Conservation (phyloP, 2,888 invertebrate species). For the Meghimatium bilineatum region DNA sequence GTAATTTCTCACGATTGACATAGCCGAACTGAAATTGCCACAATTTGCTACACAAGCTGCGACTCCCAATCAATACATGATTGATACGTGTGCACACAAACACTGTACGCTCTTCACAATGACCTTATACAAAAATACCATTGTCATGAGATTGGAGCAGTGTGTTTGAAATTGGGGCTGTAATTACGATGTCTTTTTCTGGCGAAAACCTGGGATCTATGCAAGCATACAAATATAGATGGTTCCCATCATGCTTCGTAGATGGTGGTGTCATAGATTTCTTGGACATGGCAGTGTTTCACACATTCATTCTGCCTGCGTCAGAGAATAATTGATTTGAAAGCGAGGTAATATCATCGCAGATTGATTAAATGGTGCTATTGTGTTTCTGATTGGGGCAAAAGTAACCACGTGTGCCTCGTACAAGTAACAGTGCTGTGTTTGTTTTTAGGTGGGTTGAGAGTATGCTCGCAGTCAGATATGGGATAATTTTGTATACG, state of each 20-base stretch:
- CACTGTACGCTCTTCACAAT: neutral
- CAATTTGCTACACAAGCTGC: neutral
- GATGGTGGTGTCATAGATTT: neutral
- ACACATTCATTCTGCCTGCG: neutral
- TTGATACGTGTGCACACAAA: neutral
- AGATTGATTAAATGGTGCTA: neutral
- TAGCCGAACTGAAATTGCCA: neutral
- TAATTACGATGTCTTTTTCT: conserved; percentile 3
- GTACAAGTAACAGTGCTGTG: neutral
- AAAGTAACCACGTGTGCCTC: too few species aligned
- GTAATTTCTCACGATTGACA: neutral
- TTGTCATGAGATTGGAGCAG: neutral
- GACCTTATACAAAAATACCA: neutral
- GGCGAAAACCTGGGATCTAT: neutral
- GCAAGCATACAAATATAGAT: neutral
- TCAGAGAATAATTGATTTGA: neutral
- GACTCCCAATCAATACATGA: neutral
- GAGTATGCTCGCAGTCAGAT: too few species aligned
- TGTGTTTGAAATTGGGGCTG: neutral
- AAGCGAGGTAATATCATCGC: neutral
- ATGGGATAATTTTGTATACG: too few species aligned
- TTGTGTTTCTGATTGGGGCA: neutral
- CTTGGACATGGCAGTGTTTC: neutral
- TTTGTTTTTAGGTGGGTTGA: neutral
- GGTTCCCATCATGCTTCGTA: neutral